Percentiles rank a stretch among this genome's conserved stretches.
Conservation (phyloP, 2,113 vertebrate genomes). For the Lichenostomus cassidix region DNA sequence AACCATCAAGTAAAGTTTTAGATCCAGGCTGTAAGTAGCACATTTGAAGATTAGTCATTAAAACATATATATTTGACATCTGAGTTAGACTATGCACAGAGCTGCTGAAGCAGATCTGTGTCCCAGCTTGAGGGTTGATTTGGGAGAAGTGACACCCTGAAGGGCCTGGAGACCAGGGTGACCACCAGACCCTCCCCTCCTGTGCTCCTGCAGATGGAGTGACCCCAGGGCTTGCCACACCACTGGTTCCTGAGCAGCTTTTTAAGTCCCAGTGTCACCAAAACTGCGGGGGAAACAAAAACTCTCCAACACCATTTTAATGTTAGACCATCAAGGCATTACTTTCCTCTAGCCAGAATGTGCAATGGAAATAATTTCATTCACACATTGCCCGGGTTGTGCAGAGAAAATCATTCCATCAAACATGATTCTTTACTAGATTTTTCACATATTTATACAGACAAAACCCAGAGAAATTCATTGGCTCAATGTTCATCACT, state of each 20-base stretch:
- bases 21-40: not conserved
- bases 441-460: not conserved
- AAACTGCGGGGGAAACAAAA: fast-evolving
- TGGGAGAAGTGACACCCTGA: not conserved
- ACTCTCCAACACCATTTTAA: fast-evolving
- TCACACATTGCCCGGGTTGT: fast-evolving
- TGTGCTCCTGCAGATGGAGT: not conserved
- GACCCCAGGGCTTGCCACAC: not conserved
- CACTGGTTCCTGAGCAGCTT: fast-evolving
- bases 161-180: not conserved
- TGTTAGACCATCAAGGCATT: not conserved
- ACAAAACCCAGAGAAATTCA: not conserved
- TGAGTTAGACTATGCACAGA: not conserved
- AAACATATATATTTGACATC: not conserved
- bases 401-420: not conserved
- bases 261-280: not conserved
- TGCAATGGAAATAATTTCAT: not conserved
- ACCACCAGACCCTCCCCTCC: not conserved
- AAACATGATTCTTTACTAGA: not conserved
- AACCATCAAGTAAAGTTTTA: not conserved
- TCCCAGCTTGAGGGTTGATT: fast-evolving
- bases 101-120: not conserved
- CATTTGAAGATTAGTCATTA: not conserved
- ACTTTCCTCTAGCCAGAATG: not conserved
- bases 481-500: not conserved